Evolutionary conservation across 2,113 vertebrate species (phyloP).

Genomic region (Dasypus novemcinctus): DNA sequence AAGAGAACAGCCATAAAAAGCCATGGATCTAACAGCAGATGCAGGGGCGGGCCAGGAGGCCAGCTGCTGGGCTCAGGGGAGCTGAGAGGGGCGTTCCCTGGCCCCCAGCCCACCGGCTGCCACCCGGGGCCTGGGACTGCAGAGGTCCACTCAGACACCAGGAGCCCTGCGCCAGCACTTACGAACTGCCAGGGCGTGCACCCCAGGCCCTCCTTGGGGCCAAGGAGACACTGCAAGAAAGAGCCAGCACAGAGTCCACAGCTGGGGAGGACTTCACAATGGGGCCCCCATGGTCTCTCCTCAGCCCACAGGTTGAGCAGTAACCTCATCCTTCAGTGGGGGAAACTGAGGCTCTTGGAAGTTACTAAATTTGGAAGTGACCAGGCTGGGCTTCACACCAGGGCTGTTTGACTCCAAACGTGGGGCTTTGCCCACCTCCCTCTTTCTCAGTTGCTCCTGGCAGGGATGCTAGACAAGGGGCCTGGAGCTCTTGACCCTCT

Average conservation of each 20-base stretch:
- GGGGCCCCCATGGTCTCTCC: neutral
- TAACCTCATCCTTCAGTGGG: neutral
- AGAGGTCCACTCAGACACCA: neutral
- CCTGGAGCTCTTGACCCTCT: neutral
- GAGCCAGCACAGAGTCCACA: neutral
- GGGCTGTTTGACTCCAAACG: neutral
- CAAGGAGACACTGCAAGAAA: fast-evolving
- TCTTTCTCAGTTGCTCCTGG: neutral
- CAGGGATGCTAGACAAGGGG: neutral
- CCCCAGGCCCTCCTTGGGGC: too few relatives aligned
- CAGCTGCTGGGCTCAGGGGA: neutral
- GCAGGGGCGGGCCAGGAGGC: too few relatives aligned
- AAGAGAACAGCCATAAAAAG: neutral
- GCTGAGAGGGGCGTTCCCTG: neutral
- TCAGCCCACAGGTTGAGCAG: neutral
- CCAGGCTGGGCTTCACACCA: neutral
- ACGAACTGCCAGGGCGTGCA: neutral
- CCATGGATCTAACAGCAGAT: neutral
- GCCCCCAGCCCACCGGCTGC: neutral
- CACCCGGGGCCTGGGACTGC: neutral
- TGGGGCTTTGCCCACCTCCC: neutral
- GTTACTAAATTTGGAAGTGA: neutral
- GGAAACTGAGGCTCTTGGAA: slow-evolving; percentile 28
- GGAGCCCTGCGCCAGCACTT: neutral
- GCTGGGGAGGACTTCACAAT: neutral